phyloP scores from a whole-genome alignment of 2,797 vertebrate species.

The Sebastes trivittatus region DNA sequence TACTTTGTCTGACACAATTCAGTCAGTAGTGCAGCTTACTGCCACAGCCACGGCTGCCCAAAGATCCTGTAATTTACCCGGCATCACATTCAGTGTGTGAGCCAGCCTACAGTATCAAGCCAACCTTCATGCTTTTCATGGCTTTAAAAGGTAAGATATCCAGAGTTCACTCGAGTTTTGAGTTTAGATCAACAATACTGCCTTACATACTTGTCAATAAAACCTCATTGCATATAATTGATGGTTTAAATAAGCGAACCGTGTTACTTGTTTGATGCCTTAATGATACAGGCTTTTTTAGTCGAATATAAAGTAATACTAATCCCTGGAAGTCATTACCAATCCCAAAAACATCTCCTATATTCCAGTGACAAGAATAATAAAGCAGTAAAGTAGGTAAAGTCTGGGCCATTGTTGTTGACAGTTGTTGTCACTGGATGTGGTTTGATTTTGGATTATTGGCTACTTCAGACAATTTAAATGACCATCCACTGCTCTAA shows the following conservation, averaged over 20 bases:
- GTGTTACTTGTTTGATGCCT: slow-evolving; percentile 1
- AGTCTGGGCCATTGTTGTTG: neutral
- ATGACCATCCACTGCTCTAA: neutral
- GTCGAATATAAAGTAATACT: slow-evolving; percentile 24
- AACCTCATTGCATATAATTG: slow-evolving; percentile 24
- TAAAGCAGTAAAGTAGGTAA: slow-evolving; percentile 38
- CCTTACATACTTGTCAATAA: neutral
- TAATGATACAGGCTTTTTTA: slow-evolving; percentile 25
- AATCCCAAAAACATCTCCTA: slow-evolving; percentile 41
- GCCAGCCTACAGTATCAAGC: slow-evolving; percentile 21
- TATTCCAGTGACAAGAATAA: slow-evolving; percentile 39
- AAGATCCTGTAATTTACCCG: slow-evolving; percentile 26
- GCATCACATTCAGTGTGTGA: slow-evolving; percentile 12
- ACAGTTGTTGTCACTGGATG: neutral
- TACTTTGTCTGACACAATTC: slow-evolving; percentile 1
- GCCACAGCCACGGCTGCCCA: slow-evolving; percentile 14
- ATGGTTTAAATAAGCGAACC: slow-evolving; percentile 3
- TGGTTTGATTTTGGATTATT: slow-evolving; percentile 15
- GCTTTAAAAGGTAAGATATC: slow-evolving; percentile 44
- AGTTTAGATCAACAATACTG: slow-evolving; percentile 30
- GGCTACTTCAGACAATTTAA: neutral
- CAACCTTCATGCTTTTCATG: slow-evolving; percentile 20
- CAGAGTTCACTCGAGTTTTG: slow-evolving; percentile 43
- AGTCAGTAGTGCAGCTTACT: slow-evolving; percentile 7
- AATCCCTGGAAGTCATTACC: slow-evolving; percentile 30